Percentiles rank a stretch among this genome's conserved stretches.
phyloP scores from a whole-genome alignment of 2,888 invertebrate genomes.

The Neoscelio sp. region DNA sequence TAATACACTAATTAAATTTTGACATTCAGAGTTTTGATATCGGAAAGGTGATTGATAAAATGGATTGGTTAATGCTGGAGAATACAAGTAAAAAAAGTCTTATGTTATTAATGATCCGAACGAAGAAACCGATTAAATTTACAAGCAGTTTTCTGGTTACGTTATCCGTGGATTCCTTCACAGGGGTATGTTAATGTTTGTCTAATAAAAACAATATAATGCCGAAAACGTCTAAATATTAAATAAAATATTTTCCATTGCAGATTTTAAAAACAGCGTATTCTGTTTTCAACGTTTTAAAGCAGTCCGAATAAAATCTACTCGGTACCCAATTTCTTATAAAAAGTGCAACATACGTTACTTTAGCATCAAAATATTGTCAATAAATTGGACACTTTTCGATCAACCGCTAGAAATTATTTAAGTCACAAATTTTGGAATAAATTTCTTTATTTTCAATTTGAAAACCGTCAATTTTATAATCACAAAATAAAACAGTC shows the following conservation, averaged over 20 bases:
- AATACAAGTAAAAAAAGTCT: constrained; percentile 67
- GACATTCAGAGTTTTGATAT: constrained; percentile 73
- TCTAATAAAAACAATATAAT: background rate
- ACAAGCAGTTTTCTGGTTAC: constrained; percentile 72
- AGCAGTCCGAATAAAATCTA: constrained; percentile 29
- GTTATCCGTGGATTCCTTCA: constrained; percentile 74
- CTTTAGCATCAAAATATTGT: no score
- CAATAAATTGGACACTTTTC: no score
- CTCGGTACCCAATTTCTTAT: no score
- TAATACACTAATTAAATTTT: no score
- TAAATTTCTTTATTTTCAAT: constrained; percentile 46
- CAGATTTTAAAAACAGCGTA: constrained; percentile 63
- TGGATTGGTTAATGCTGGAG: constrained; percentile 71
- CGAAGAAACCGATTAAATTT: constrained; percentile 71
- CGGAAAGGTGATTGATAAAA: constrained; percentile 70
- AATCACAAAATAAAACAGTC: constrained; percentile 48
- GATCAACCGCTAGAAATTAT: no score
- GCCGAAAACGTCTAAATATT: background rate
- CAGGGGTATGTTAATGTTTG: constrained; percentile 68
- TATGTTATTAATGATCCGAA: constrained; percentile 70
- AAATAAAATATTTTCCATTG: constrained; percentile 20
- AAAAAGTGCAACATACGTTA: no score
- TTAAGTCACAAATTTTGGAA: background rate
- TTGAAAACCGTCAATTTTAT: constrained; percentile 39
- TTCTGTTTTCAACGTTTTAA: constrained; percentile 54